Base-by-base conservation (phyloP, 2,797 vertebrate species). In the Valencia hispanica region DNA sequence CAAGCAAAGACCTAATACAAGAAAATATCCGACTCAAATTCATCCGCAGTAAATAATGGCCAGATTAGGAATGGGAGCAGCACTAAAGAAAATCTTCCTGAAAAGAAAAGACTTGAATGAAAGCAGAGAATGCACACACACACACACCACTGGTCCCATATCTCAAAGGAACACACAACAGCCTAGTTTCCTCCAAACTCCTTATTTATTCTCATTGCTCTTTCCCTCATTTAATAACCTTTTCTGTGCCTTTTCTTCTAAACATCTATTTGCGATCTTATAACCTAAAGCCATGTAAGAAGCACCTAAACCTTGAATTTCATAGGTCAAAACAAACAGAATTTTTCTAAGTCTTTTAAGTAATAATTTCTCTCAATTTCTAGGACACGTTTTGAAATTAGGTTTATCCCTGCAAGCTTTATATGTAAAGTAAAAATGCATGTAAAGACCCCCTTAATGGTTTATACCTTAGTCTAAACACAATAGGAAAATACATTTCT, bases 401-500 rank as follows among this genome's bases (percentile, higher is more conserved):
- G 81, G 77, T 84, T 75, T 76, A 76, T 73, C 53, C 79, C 84
- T 83, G 72, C 83, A 73, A 83, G 82, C 87, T 84, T 41, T 75
- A 77, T 77, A 79, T 66, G 73, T 89, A 91, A 91, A 88, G 74
- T 88, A 90, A 88, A 80, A 80, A 65, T 80, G 75, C 82, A 87
- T 89, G 88, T 86, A 85, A 66, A 15, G 77, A 83, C 73, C 2
- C 65, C 78, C 20, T 34, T 74, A 61, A 41, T 45, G 68, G 83
- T 74, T 73, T 47, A 73, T 59, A 14, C 53, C 50, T 78, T 4
- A 53, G 76, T 78, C 77, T 66, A 1, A 53, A 68, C 30, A 78
- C 22, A 69, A 72, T 69, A 43, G 73, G 75, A 74, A 61, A 77
- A n/a, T 20, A 72, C 11, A 12, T 59, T 15, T 5, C 27, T 41